Evolutionary conservation across 2,113 vertebrate genomes (phyloP), one percentile per base, ranked within the genome.

Genomic region (Motacilla tschutschensis): DNA sequence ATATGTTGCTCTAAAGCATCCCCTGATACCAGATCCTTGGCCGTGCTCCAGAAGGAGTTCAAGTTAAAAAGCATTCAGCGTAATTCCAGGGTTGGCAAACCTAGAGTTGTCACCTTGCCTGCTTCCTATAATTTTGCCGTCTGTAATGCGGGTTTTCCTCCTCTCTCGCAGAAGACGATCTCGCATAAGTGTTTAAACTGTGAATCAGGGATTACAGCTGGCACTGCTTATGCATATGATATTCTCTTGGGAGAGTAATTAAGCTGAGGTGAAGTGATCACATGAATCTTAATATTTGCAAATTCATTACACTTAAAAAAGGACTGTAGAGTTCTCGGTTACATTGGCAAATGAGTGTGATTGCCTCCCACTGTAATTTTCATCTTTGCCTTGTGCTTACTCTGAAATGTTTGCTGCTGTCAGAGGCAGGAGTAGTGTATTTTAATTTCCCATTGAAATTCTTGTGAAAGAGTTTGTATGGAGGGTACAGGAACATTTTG

Each of bases 241-340:
- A 72, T 14, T 93, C 91, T 91, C 71, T 70, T 54, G 81, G 48
- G 87, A 86, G 84, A 93, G n/a, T 79, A 89, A 85, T 95, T 90
- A 89, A 87, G 83, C 33, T 79, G 85, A 80, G 70, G 81, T 82
- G 72, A 46, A 85, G 64, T 83, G 60, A 73, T 81, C 59, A 21
- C 85, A 83, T 89, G 83, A 88, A 59, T 93, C 85, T 76, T 74
- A 89, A 76, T 83, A 90, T 92, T 86, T 93, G 74, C 59, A 76
- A 59, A 50, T 65, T 51, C 80, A 65, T 80, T 74, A 60, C 19
- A 28, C 76, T 81, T 76, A 63, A 41, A 29, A 53, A 72, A 40
- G 40, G 14, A 3, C 18, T n/a, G 36, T 54, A 38, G 74, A 82
- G 55, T 47, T 77, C 55, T 40, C 10, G 1, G 58, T 91, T 89